A percentile compares a stretch with the other conserved stretches of the same genome.
Conservation (phyloP, 2,113 vertebrate species). For the Neotoma lepida region DNA sequence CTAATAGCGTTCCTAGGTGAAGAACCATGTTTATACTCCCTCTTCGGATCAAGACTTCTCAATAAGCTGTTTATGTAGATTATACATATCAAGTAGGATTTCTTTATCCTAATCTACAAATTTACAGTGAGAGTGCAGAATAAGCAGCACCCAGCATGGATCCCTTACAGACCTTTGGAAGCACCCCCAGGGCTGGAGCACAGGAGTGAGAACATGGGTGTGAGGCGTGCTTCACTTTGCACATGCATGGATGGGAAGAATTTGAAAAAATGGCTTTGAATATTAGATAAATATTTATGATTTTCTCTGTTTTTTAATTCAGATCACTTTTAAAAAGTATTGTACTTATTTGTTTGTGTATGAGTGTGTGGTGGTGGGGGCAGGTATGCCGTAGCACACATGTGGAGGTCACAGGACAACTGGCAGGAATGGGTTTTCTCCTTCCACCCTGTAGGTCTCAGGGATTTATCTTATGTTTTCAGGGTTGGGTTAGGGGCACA, state of each 20-base stretch:
- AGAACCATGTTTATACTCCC: neutral
- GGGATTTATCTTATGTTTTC: neutral
- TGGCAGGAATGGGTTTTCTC: neutral
- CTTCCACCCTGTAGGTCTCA: neutral
- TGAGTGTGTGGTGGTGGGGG: neutral
- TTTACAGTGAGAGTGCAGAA: neutral
- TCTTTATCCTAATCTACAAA: neutral
- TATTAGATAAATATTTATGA: neutral
- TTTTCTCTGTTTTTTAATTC: neutral
- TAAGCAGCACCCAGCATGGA: neutral
- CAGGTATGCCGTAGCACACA: neutral
- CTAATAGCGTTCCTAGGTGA: neutral
- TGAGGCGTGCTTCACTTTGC: neutral
- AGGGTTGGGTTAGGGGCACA: no score
- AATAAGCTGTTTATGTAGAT: slow-evolving; percentile 1
- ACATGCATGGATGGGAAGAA: neutral
- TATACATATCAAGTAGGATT: slow-evolving; percentile 2
- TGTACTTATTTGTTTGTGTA: neutral
- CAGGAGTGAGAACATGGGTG: neutral
- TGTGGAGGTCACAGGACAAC: neutral
- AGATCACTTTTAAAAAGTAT: neutral
- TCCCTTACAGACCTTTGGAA: neutral
- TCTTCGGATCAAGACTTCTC: neutral
- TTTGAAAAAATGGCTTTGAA: neutral
- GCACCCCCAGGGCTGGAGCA: neutral